Evolutionary conservation across 2,113 vertebrate genomes (phyloP).

Genomic region (Ailurus styani): DNA sequence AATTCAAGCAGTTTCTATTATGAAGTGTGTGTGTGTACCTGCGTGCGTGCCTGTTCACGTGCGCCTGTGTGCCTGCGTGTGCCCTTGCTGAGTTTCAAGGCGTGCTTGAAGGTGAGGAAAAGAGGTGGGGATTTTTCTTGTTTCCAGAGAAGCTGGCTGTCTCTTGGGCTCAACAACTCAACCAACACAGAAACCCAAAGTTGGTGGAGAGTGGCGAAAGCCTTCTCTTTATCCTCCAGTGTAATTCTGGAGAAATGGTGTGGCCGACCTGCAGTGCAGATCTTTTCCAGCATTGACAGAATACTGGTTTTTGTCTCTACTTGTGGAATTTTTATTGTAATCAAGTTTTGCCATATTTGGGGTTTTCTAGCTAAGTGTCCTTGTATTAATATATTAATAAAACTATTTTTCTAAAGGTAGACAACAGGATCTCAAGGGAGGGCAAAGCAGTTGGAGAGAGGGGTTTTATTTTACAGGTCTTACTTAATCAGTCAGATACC

Average conservation of each 20-base stretch:
- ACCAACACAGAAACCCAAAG: not conserved
- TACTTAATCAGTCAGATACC: conserved; percentile 17
- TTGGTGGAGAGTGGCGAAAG: not conserved
- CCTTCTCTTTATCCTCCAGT: not conserved
- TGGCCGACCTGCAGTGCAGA: fast-evolving
- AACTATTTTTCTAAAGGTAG: not conserved
- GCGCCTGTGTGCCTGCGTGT: no score
- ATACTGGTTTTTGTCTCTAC: not conserved
- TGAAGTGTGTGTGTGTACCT: not conserved
- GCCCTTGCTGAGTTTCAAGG: not conserved
- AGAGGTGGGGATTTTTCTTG: not conserved
- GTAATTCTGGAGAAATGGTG: fast-evolving
- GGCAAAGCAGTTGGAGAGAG: not conserved
- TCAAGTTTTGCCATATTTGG: not conserved
- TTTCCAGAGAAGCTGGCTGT: not conserved
- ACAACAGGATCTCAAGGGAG: not conserved
- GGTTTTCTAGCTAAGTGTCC: not conserved
- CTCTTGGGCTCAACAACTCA: fast-evolving
- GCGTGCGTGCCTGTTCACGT: not conserved
- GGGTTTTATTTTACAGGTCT: conserved; percentile 18
- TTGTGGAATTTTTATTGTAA: not conserved
- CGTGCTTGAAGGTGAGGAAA: not conserved
- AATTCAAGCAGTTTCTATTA: conserved; percentile 5
- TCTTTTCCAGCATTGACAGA: not conserved
- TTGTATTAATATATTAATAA: not conserved